These are phyloP conservation scores for Tyria jacobaeae DNA, from an alignment of 2,888 invertebrate species.

Conservation along the genomic window DNA sequence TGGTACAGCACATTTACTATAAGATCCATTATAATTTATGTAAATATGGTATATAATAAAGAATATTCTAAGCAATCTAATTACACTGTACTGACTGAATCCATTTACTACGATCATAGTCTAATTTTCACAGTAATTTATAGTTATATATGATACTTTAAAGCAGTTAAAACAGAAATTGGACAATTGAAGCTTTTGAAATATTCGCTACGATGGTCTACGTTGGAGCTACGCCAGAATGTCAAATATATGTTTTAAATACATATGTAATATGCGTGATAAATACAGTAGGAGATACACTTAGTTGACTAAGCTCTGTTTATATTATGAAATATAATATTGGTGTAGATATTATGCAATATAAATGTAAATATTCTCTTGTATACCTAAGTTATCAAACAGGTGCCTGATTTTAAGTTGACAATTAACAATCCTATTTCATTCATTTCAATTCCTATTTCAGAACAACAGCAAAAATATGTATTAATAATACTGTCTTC, in stretches of 20 bases:
- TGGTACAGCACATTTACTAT: too few relatives aligned
- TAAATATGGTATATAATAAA: too few relatives aligned
- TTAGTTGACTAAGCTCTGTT: slow-evolving; percentile 20
- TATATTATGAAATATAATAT: background rate
- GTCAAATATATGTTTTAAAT: slow-evolving; percentile 55
- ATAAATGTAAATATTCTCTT: too few relatives aligned
- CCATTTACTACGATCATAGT: background rate
- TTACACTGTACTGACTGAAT: background rate
- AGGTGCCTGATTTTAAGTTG: too few relatives aligned
- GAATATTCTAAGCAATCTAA: too few relatives aligned
- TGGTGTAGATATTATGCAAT: background rate
- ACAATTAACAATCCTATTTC: too few relatives aligned
- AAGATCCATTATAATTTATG: too few relatives aligned
- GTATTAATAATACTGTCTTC: too few relatives aligned
- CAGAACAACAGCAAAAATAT: too few relatives aligned
- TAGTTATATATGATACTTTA: slow-evolving; percentile 24
- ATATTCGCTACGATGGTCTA: slow-evolving; percentile 45
- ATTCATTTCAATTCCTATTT: too few relatives aligned
- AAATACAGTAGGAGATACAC: slow-evolving; percentile 56
- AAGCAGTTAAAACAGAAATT: slow-evolving; percentile 42
- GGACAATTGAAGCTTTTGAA: slow-evolving; percentile 43
- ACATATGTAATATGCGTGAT: slow-evolving; percentile 46
- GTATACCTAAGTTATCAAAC: too few relatives aligned
- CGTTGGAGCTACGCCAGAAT: slow-evolving; percentile 69
- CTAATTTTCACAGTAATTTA: background rate